Percentiles rank a stretch among this genome's conserved stretches.
These are phyloP conservation scores for Poeciliopsis infans DNA, from an alignment of 2,797 vertebrate species.

Conservation along the genomic window DNA sequence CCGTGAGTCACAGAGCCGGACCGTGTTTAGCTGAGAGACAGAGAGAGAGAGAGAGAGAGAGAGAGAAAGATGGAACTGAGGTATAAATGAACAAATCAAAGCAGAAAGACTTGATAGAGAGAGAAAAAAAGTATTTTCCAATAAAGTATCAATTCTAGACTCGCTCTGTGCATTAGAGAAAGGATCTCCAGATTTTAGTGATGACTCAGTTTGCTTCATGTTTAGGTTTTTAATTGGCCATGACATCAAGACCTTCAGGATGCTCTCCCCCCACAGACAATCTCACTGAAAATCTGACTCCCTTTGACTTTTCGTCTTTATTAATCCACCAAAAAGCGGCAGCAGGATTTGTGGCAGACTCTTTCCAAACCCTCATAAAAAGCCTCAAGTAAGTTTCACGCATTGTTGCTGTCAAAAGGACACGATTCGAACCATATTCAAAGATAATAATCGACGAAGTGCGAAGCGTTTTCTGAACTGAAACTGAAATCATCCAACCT, in stretches of 20 bases:
- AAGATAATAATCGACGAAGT: slow-evolving; percentile 1
- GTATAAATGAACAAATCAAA: background rate
- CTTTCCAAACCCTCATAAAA: background rate
- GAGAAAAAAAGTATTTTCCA: background rate
- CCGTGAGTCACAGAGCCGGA: slow-evolving; percentile 65
- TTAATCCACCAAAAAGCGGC: too few relatives aligned
- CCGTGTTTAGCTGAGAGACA: slow-evolving; percentile 43
- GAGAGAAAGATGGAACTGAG: background rate
- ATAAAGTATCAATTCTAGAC: background rate
- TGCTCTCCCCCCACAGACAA: background rate
- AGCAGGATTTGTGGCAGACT: background rate
- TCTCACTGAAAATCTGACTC: background rate
- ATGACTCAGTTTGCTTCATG: background rate
- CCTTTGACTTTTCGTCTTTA: background rate
- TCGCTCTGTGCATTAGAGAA: background rate
- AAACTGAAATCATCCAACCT: slow-evolving; percentile 46
- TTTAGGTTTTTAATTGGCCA: background rate
- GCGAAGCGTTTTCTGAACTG: slow-evolving; percentile 3
- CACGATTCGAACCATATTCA: slow-evolving; percentile 23
- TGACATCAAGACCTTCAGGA: background rate
- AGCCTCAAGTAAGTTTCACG: background rate
- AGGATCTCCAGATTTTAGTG: background rate
- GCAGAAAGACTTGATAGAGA: background rate
- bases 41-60: slow-evolving; percentile 4
- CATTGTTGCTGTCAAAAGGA: background rate